These are phyloP conservation scores for Phengaris arion DNA, from an alignment of 2,888 invertebrate species.

Conservation along the genomic window DNA sequence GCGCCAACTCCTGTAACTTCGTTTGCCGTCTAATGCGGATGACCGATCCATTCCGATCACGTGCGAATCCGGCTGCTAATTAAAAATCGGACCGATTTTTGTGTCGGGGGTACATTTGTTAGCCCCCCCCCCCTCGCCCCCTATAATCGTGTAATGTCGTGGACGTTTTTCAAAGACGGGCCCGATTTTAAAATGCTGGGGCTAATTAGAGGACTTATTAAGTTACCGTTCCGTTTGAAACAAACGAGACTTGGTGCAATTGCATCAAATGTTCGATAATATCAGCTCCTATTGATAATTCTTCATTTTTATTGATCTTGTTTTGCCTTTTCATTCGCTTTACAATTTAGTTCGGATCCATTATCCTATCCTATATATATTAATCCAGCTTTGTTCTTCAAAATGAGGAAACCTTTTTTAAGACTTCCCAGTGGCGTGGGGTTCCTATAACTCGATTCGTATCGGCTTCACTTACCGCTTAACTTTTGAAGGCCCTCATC, in stretches of 20 bases:
- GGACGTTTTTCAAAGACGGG: slow-evolving; percentile 47
- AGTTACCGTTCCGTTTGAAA: slow-evolving; percentile 39
- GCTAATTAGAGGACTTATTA: slow-evolving; percentile 46
- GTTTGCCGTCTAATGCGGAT: slow-evolving; percentile 60
- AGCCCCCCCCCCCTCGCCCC: slow-evolving; percentile 40
- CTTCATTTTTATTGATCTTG: neutral
- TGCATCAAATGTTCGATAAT: slow-evolving; percentile 4
- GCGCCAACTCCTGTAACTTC: slow-evolving; percentile 66
- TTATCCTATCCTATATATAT: too few species aligned
- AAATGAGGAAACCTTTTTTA: too few species aligned
- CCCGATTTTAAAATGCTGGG: slow-evolving; percentile 46
- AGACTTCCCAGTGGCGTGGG: too few species aligned
- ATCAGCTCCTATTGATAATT: slow-evolving; percentile 5
- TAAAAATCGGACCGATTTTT: slow-evolving; percentile 78
- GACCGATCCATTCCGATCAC: slow-evolving; percentile 67
- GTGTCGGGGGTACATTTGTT: slow-evolving; percentile 64
- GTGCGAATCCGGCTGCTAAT: slow-evolving; percentile 66
- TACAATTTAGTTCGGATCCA: neutral
- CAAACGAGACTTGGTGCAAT: slow-evolving; percentile 32
- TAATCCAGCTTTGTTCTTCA: too few species aligned
- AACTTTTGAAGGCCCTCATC: too few species aligned
- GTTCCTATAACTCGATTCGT: too few species aligned
- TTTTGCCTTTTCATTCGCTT: neutral
- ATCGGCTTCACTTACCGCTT: too few species aligned
- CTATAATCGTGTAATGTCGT: slow-evolving; percentile 49